Conservation (phyloP, 2,888 invertebrate genomes). For the Lysandra bellargus region DNA sequence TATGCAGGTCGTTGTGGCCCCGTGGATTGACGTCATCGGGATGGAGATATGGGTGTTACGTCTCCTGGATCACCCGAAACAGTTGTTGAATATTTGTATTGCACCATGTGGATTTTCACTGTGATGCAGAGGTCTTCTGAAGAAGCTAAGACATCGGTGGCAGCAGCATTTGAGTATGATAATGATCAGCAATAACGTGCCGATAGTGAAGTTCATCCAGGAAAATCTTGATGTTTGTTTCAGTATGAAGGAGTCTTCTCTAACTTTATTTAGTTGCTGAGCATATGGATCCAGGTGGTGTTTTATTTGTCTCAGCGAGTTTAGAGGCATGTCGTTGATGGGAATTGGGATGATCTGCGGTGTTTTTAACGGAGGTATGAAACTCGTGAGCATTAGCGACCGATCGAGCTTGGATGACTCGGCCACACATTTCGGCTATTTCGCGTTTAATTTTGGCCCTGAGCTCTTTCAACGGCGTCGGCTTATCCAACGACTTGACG, state of each 20-base stretch:
- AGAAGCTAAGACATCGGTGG: background rate
- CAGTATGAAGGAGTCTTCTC: constrained; percentile 12
- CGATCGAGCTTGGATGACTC: no score
- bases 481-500: no score
- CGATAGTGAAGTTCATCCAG: background rate
- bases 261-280: constrained; percentile 35
- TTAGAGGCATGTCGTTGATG: constrained; percentile 40
- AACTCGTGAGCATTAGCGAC: no score
- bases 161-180: background rate
- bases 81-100: constrained; percentile 41
- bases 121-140: constrained; percentile 11
- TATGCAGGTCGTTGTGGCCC: background rate
- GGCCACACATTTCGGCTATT: no score
- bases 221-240: constrained; percentile 9
- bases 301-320: constrained; percentile 38
- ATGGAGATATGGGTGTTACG: constrained; percentile 10
- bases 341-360: constrained; percentile 37
- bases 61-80: constrained; percentile 34
- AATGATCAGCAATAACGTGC: background rate
- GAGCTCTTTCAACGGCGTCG: no score
- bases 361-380: background rate
- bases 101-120: constrained; percentile 5
- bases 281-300: constrained; percentile 35
- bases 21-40: constrained; percentile 22
- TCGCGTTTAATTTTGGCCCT: no score